Percentiles rank a stretch among this genome's conserved stretches.
phyloP scores from a whole-genome alignment of 2,113 vertebrate species.

The Tetraodon nigroviridis region DNA sequence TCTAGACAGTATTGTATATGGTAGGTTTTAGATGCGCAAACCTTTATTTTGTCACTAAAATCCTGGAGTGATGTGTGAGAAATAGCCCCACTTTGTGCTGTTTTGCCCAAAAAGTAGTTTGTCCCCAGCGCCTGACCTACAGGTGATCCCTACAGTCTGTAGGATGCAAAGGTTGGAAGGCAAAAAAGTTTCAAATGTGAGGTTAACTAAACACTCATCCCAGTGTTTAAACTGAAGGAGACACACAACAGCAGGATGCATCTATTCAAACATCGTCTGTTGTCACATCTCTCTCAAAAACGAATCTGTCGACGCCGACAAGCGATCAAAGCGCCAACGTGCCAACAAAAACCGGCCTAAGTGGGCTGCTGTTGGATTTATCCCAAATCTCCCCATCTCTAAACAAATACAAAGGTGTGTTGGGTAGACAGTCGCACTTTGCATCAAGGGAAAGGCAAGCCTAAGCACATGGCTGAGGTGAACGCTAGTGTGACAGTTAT shows the following conservation, averaged over 20 bases:
- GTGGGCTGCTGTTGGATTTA: slow-evolving; percentile 61
- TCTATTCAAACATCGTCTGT: slow-evolving; percentile 9
- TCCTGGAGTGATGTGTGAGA: too few species aligned
- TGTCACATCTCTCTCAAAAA: slow-evolving; percentile 30
- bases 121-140: background rate
- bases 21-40: too few species aligned
- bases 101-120: background rate
- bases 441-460: slow-evolving; percentile 62
- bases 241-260: slow-evolving; percentile 12
- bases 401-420: slow-evolving; percentile 74
- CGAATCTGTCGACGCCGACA: slow-evolving; percentile 23
- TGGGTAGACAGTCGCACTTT: slow-evolving; percentile 63
- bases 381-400: slow-evolving; percentile 72
- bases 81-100: background rate
- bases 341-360: slow-evolving; percentile 37
- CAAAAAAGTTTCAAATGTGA: background rate
- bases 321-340: background rate
- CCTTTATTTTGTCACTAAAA: too few species aligned
- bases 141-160: background rate
- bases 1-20: too few species aligned
- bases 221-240: slow-evolving; percentile 1
- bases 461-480: slow-evolving; percentile 61
- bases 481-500: slow-evolving; percentile 57
- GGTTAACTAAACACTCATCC: background rate
- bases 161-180: background rate